Evolutionary conservation across 2,888 invertebrate genomes (phyloP).

Genomic region (Amitus sp.): DNA sequence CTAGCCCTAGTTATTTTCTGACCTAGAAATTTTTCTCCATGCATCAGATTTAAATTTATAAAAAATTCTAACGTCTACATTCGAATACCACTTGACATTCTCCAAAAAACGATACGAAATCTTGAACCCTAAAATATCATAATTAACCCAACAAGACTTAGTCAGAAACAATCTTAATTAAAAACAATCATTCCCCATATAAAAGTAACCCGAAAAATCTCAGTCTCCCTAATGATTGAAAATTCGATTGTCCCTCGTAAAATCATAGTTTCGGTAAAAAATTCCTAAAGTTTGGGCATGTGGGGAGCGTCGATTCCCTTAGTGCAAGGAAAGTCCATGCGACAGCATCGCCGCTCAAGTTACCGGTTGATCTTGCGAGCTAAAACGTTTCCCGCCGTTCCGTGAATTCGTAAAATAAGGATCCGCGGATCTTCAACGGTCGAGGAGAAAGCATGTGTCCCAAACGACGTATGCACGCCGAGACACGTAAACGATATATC

Average conservation of each 20-base stretch:
- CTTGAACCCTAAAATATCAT: too few species aligned
- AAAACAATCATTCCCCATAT: too few species aligned
- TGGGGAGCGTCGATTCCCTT: slow-evolving; percentile 14
- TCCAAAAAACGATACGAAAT: too few species aligned
- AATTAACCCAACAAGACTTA: too few species aligned
- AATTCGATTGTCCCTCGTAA: background rate
- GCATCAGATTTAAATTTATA: too few species aligned
- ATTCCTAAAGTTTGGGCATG: background rate
- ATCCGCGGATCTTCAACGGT: slow-evolving; percentile 50
- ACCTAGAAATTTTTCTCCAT: too few species aligned
- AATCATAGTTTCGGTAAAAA: slow-evolving; percentile 1
- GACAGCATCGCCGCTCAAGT: slow-evolving; percentile 26
- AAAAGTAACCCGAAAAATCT: too few species aligned
- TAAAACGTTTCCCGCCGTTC: slow-evolving; percentile 49
- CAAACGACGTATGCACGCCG: slow-evolving; percentile 65
- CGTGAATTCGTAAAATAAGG: slow-evolving; percentile 61
- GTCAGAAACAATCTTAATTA: too few species aligned
- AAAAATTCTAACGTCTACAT: too few species aligned
- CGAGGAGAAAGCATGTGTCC: slow-evolving; percentile 57
- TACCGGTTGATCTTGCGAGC: slow-evolving; percentile 33
- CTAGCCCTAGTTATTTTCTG: too few species aligned
- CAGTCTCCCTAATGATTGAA: too few species aligned
- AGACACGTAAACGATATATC: slow-evolving; percentile 66
- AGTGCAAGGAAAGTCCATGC: slow-evolving; percentile 16
- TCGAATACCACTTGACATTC: too few species aligned